These are phyloP conservation scores for Ligdia adustata DNA, from an alignment of 2,888 invertebrate genomes.

Conservation along the genomic window DNA sequence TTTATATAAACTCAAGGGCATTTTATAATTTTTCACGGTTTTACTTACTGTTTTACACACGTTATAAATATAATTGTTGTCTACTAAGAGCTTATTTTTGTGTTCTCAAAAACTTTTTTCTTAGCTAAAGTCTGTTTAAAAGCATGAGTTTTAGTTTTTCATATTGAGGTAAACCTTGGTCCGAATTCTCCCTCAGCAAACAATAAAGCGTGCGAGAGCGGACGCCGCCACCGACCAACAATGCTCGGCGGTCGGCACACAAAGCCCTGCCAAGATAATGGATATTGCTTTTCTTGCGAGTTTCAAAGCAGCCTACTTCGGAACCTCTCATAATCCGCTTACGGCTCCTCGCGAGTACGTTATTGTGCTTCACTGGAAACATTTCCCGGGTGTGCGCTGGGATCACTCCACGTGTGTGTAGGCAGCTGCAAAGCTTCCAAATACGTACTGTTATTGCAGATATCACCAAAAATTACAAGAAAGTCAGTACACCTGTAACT, in stretches of 20 bases:
- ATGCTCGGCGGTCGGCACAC: slow-evolving; percentile 65
- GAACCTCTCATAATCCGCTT: slow-evolving; percentile 81
- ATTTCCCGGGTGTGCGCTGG: slow-evolving; percentile 58
- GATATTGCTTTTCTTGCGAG: slow-evolving; percentile 82
- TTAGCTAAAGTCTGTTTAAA: too few relatives aligned
- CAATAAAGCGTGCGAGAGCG: slow-evolving; percentile 56
- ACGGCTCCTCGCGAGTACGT: slow-evolving; percentile 72
- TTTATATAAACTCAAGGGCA: too few relatives aligned
- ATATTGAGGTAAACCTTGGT: slow-evolving; percentile 41
- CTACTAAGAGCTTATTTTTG: too few relatives aligned
- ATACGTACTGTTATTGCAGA: too few relatives aligned
- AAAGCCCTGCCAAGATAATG: slow-evolving; percentile 78
- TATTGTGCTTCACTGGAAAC: slow-evolving; percentile 74
- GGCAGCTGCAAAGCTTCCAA: slow-evolving; percentile 9
- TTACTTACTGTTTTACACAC: too few relatives aligned
- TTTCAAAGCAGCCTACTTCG: slow-evolving; percentile 81
- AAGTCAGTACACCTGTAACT: too few relatives aligned
- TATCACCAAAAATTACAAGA: too few relatives aligned
- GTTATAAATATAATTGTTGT: too few relatives aligned
- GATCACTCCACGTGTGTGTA: slow-evolving; percentile 25
- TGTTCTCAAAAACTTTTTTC: too few relatives aligned
- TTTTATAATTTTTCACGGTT: too few relatives aligned
- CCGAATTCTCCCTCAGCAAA: slow-evolving; percentile 51
- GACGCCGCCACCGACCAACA: slow-evolving; percentile 62
- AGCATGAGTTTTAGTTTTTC: slow-evolving; percentile 41